Evolutionary conservation across 2,888 invertebrate genomes (phyloP), one percentile per base, ranked within the genome.

Genomic region (Sisyra nigra): DNA sequence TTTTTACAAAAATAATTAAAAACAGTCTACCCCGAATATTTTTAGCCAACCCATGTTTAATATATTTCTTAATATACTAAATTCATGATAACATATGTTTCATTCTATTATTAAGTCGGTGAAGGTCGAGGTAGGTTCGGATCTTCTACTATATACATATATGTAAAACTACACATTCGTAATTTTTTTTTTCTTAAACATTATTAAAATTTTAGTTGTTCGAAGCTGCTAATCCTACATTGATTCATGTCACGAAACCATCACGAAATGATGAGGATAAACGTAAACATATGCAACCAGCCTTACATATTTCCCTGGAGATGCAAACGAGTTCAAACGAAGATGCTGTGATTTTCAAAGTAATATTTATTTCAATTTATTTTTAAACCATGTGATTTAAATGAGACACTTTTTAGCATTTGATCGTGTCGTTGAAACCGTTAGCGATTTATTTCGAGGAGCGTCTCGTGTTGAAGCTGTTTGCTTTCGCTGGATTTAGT

Each of bases 401-500:
- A 9, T 18, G 17, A 37, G 40, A 40, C 44, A 34, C 17, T 50
- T 61, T 62, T 46, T 57, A 77, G 66, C 83, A 91, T 60, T 65
- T 93, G 45, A 76, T 84, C 14, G 69, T 94, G 10, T 77, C 80
- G 48, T 65, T 93, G 44, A 80, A 86, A 42, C 87, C 89, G 43
- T 69, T 93, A 45, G 83, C 84, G 32, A 67, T 94, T 8, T 76
- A 86, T 45, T 66, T 98, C 9, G 97, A 98, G 57, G 97, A 98
- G 61, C 72, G 74, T 45, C 63, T 89, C 24, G 67, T 91, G 24
- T 67, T 85, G 51, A 82, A 86, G 59, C 57, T 87, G 55, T 72
- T 74, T 48, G 66, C 71, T 6, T 76, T 78, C 48, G 60, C 75
- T 47, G 74, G 72, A 7, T 67, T 67, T 42, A 73, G 68, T 31